These are phyloP conservation scores for Odontomyia ornata DNA, from an alignment of 2,888 invertebrate genomes.

Conservation along the genomic window DNA sequence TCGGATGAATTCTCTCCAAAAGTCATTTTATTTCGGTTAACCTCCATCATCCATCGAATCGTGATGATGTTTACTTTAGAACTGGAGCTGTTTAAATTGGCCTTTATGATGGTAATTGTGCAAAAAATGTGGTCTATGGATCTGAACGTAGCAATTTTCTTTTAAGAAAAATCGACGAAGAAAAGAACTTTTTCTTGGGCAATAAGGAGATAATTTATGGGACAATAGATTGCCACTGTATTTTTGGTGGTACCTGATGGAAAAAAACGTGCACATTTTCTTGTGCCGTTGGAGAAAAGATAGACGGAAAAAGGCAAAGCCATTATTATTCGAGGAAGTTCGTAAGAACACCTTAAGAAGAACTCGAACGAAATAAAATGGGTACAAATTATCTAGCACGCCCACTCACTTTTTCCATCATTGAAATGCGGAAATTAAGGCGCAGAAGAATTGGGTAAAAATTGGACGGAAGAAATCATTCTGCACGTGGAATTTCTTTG, in stretches of 20 bases:
- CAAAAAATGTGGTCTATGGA: constrained; percentile 16
- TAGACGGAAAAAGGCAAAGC: background rate
- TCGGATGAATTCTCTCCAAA: constrained; percentile 28
- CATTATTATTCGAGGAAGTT: constrained; percentile 38
- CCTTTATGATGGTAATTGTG: constrained; percentile 9
- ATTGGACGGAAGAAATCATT: constrained; percentile 42
- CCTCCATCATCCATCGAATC: background rate
- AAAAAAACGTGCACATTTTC: background rate
- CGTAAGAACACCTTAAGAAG: constrained; percentile 50
- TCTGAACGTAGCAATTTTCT: constrained; percentile 29
- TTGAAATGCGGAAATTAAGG: constrained; percentile 48
- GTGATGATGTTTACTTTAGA: constrained; percentile 25
- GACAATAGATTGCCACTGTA: constrained; percentile 28
- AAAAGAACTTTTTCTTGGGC: constrained; percentile 40
- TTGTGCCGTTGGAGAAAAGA: background rate
- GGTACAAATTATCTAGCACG: constrained; percentile 47
- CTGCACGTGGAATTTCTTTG: background rate
- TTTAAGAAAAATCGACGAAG: constrained; percentile 26
- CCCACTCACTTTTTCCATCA: constrained; percentile 47
- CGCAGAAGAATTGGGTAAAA: constrained; percentile 47
- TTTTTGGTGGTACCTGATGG: background rate
- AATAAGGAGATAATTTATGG: constrained; percentile 42
- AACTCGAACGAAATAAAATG: constrained; percentile 46
- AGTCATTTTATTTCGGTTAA: constrained; percentile 27
- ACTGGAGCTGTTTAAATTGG: constrained; percentile 12